Base-by-base conservation (phyloP, 2,797 vertebrate species). In the Botia kubotai region DNA sequence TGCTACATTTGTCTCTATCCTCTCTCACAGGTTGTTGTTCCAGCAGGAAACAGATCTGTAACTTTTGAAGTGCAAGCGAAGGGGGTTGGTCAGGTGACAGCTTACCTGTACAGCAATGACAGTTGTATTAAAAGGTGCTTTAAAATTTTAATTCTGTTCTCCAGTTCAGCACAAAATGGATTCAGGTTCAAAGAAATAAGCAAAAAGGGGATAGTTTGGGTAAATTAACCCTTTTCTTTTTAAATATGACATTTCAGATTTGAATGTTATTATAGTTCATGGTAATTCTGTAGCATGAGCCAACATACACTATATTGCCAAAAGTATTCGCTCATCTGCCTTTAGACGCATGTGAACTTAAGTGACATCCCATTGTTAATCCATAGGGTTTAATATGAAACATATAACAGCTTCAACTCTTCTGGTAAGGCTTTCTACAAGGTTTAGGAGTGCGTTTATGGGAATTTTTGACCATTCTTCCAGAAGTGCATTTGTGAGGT, bases 11-110 rank as follows among this genome's bases (percentile, higher is more conserved):
- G n/a, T 69, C 26, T 67, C n/a, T 46, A 12, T 72, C 2, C 11
- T 72, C 26, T 46, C 60, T 7, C 79, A 69, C 77, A 99, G 98
- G 92, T 98, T 10, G 75, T 92, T 65, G 75, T 99, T 50, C 91
- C 92, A 62, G 87, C 79, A 0, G 83, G 90, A 29, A 79, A 81
- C 12, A 88, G 86, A 26, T 77, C 92, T 26, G 84, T 90, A 55
- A 85, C 33, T 50, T 97, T 99, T 85, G 92, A 87, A 80, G 97
- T 95, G 84, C 91, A 86, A 16, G 91, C 95, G 55, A 89, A 86
- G 75, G 85, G 91, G 53, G 95, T 97, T 13, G 98, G 98, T 85
- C 98, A 98, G 91, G 92, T 97, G 82, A 97, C 97, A 2, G 83
- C 92, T 58, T 92, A 92, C 84, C 93, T 99, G 82, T 87, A 89